These are phyloP conservation scores for Daktulosphaira vitifoliae DNA, from an alignment of 1,140 invertebrate genomes.

Conservation along the genomic window DNA sequence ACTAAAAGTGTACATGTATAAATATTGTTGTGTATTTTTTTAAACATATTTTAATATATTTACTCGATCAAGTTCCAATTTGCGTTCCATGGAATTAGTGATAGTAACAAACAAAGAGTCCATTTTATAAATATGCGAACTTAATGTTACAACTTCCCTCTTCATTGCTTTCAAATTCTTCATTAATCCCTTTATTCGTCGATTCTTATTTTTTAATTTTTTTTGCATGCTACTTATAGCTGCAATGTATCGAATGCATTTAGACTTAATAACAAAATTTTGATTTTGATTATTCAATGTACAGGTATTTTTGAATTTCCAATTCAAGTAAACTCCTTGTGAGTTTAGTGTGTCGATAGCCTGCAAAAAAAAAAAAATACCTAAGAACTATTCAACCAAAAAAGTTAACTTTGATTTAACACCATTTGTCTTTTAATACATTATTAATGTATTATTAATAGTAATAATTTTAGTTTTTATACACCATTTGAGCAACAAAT, in stretches of 20 bases:
- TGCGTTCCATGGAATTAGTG: neutral
- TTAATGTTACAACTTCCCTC: conserved; percentile 7
- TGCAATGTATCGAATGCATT: neutral
- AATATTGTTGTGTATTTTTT: neutral
- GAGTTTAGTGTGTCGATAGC: conserved; percentile 2
- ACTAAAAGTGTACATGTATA: too few species aligned
- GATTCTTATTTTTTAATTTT: neutral
- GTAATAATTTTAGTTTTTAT: too few species aligned
- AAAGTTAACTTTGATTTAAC: too few species aligned
- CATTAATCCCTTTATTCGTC: neutral
- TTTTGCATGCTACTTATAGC: neutral
- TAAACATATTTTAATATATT: neutral
- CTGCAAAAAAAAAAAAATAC: neutral
- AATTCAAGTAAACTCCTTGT: neutral
- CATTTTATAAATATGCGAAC: conserved; percentile 20
- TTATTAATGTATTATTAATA: too few species aligned
- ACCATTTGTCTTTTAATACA: too few species aligned
- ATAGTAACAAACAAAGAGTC: conserved; percentile 11
- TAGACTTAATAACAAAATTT: neutral
- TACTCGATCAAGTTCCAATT: conserved; percentile 2
- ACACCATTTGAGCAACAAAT: too few species aligned
- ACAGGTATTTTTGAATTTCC: neutral
- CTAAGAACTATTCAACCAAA: too few species aligned
- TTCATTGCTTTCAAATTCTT: conserved; percentile 15
- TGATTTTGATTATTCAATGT: neutral